Evolutionary conservation across 2,113 vertebrate species (phyloP), one percentile per base, ranked within the genome.

Genomic region (Pao palembangensis): DNA sequence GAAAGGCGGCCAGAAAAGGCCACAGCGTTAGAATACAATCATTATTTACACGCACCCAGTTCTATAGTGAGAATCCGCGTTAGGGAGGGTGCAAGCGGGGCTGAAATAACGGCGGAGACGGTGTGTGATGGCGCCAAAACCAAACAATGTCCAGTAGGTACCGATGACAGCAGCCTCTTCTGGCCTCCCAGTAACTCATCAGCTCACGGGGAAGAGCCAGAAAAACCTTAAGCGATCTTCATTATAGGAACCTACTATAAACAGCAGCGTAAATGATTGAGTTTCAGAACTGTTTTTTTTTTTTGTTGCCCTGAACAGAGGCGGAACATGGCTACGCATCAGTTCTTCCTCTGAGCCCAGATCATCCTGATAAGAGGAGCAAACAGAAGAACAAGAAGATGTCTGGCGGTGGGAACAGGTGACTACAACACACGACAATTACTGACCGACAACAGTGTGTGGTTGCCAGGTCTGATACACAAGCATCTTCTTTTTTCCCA

Each of bases 271-370:
- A 31, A 18, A 48, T 12, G 0, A 1, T 25, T 62, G 11, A 0
- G 60, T 47, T 60, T 3, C 56, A 18, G 59, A 20, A 21, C 31
- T 38, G 21, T 23, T 66, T 48, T 21, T 42, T 19, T 55, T 16
- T 44, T 52, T 46, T n/a, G 19, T 42, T 41, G 48, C n/a, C 20
- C n/a, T 59, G 42, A 44, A 51, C 89, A 92, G 95, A 94, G 75
- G 94, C 94, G 2, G 96, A 98, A 76, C 95, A 98, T 58, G 94
- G 95, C 0, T 98, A 97, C 31, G 96, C 96, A 10, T 94, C 94
- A 3, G 70, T 91, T 7, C 85, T 79, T 48, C 94, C 92, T 4
- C 87, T 89, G 61, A 87, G 84, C 34, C 83, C 87, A 19, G 78
- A 60, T 34, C 58, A 76, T 0, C 73, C 83, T 0, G 88, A 90